Evolutionary conservation across 2,888 invertebrate species (phyloP), one percentile per base, ranked within the genome.

Genomic region (Chrysina gloriosa): DNA sequence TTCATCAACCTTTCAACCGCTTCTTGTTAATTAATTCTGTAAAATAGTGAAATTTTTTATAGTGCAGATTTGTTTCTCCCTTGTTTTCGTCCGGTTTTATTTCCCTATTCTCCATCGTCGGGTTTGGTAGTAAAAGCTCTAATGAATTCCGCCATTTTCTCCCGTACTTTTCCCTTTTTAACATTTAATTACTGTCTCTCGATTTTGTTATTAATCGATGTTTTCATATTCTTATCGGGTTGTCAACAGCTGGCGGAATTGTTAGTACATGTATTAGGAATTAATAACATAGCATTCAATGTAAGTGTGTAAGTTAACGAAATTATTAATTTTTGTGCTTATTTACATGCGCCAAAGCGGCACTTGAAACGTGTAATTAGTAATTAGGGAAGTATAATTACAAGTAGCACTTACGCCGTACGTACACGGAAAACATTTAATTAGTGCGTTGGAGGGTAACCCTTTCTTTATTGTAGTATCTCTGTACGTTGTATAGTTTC

Each of bases 21-120:
- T 34, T 47, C 58, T 34, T 45, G 48, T 66, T 66, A 66, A 66
- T 58, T 66, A 66, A 58, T 58, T 58, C 56, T 11, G 29, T 48
- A 45, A 66, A 66, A 58, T 66, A 66, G 47, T 66, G 58, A 31
- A 56, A n/a, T n/a, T 61, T 61, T 61, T 61, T 61, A 45, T 61
- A n/a, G 25, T 16, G n/a, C 19, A 45, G 6, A 7, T 3, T 27
- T 56, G 1, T 36, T 25, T 11, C 58, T 11, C n/a, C n/a, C 19
- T 36, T n/a, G n/a, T 11, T 16, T 34, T 61, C 11, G 11, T 36
- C 25, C 16, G 25, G 5, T 11, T 14, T 39, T 25, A 4, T 25
- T 42, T 42, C 9, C 5, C n/a, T 11, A 27, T 27, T 4, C 21
- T 47, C 47, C 47, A 11, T 4, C n/a, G 29, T 31, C 5, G 5